Conservation (phyloP, 2,113 vertebrate genomes). For the Acanthisitta chloris region DNA sequence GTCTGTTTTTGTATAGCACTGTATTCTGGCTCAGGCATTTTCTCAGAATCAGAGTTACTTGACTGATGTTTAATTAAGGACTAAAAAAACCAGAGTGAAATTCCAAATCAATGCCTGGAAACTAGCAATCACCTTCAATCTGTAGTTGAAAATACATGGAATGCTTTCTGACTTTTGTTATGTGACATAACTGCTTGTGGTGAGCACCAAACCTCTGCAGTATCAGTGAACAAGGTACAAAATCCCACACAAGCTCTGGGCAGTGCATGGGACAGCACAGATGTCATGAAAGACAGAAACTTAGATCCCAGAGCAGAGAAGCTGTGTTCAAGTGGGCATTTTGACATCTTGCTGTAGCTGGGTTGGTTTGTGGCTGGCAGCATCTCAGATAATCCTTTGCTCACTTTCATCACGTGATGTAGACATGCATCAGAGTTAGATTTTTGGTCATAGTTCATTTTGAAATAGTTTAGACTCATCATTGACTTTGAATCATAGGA, state of each 20-base stretch:
- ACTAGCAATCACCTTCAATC: neutral
- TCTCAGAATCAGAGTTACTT: neutral
- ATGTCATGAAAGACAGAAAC: rapidly evolving
- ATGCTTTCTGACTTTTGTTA: neutral
- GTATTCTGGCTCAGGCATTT: neutral
- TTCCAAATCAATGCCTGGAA: neutral
- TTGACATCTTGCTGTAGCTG: neutral
- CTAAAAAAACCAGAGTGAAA: neutral
- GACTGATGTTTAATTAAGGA: neutral
- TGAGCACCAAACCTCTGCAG: neutral
- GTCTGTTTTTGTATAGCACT: neutral
- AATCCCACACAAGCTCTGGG: neutral
- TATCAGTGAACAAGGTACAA: neutral
- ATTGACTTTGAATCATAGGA: neutral
- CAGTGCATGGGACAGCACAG: neutral
- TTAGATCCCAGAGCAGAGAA: neutral
- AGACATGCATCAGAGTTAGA: neutral
- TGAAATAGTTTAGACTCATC: neutral
- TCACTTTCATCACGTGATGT: neutral
- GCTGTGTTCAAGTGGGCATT: neutral
- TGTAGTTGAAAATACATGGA: neutral
- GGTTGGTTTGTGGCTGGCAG: neutral
- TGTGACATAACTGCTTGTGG: neutral
- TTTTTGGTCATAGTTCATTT: neutral
- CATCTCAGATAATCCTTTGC: neutral